phyloP scores from a whole-genome alignment of 2,797 vertebrate species.

The Sebastes diploproa region DNA sequence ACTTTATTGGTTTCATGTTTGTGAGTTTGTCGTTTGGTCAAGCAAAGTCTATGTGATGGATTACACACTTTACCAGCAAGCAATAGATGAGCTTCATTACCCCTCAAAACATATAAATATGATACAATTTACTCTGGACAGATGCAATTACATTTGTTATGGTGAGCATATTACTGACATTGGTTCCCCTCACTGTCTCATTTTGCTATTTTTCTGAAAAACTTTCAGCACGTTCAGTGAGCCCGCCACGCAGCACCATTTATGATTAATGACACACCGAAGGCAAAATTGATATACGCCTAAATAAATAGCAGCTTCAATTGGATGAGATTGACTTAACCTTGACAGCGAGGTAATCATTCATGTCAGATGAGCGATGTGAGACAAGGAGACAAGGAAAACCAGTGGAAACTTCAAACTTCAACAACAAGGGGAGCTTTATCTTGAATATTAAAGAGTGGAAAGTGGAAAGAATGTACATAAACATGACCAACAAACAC shows the following conservation, averaged over 20 bases:
- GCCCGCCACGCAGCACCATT: constrained; percentile 7
- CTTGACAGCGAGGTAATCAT: constrained; percentile 1
- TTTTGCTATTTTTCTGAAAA: constrained; percentile 7
- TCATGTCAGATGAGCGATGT: constrained; percentile 20
- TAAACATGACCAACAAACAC: neutral
- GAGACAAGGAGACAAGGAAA: neutral
- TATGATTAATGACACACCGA: constrained; percentile 47
- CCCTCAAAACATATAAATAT: neutral
- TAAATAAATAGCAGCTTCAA: constrained; percentile 38
- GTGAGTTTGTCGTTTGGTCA: neutral
- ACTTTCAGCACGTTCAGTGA: neutral
- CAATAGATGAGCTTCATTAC: neutral
- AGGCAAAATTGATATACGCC: constrained; percentile 40
- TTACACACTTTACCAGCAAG: neutral
- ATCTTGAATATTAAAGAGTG: neutral
- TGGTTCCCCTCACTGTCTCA: neutral
- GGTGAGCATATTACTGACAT: neutral
- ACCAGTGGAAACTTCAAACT: neutral
- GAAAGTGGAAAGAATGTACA: neutral
- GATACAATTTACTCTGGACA: neutral
- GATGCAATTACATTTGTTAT: neutral
- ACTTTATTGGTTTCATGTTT: neutral
- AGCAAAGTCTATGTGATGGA: neutral
- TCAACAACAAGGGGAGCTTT: neutral
- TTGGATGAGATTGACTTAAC: constrained; percentile 32